Base-by-base conservation (phyloP, 1,140 invertebrate genomes). In the Heliothis subflexa region DNA sequence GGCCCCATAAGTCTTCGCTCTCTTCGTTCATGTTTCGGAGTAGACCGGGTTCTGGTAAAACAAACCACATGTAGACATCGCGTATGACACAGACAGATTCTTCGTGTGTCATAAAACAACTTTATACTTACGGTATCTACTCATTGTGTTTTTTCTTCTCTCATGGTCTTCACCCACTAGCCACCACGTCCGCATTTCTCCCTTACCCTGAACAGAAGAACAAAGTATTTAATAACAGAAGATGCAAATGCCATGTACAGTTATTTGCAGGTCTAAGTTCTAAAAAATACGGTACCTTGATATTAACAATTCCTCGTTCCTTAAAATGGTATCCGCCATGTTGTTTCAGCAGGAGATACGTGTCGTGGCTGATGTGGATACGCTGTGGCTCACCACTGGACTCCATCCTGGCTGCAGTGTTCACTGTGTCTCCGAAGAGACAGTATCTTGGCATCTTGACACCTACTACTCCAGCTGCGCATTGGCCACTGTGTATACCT, bases 391-490 rank as follows among this genome's bases (percentile, higher is more conserved):
- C 96, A 13, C 97, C 96, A 13, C 95, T 95, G 55, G 96, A 96
- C 87, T 97, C 96, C 96, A 97, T 97, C 47, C 96, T 89, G 0
- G 96, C 96, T 2, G 96, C 96, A 0, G 96, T 97, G 85, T 97
- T 97, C 18, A 99, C 98, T 0, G 98, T 99, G 91, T 99, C 98
- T 0, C 98, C 98, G 89, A 98, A 98, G 2, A 98, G 94, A 91
- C 98, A 98, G 93, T 98, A 98, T 55, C 97, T 95, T 0, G 97
- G 97, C 97, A 98, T 98, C 92, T 98, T 98, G 3, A 98, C 93
- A 1, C 98, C 98, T 1, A 99, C 98, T 0, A 99, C 97, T 3
- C 98, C 98, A 2, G 98, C 98, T 0, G 96, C 96, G 79, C 96
- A 96, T 75, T 95, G 95, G 0, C 96, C 96, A 86, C 92, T 91